phyloP scores from a whole-genome alignment of 2,888 invertebrate genomes.

The Clusia tigrina region DNA sequence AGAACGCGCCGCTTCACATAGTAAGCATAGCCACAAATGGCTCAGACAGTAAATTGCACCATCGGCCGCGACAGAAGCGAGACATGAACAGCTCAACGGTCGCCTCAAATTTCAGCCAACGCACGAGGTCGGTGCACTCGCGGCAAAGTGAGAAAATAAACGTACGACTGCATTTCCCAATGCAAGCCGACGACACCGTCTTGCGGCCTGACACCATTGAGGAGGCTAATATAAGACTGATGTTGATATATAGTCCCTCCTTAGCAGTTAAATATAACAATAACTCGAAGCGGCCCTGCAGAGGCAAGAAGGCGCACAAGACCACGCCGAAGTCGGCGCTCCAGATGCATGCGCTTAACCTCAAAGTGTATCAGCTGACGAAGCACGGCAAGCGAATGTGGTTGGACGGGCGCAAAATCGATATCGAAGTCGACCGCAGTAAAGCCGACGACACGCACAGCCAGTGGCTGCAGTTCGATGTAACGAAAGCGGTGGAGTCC shows the following conservation, averaged over 20 bases:
- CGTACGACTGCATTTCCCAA: constrained; percentile 45
- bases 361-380: constrained; percentile 58
- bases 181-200: constrained; percentile 39
- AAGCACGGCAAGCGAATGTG: constrained; percentile 49
- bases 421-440: constrained; percentile 48
- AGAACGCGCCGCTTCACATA: constrained; percentile 40
- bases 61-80: constrained; percentile 35
- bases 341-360: constrained; percentile 42
- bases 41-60: constrained; percentile 22
- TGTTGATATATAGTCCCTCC: constrained; percentile 53
- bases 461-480: constrained; percentile 72
- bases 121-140: neutral
- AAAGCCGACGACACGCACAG: constrained; percentile 54
- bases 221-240: constrained; percentile 58
- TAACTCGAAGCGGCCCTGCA: neutral
- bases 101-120: neutral
- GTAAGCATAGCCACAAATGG: constrained; percentile 49
- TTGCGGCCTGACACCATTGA: constrained; percentile 49
- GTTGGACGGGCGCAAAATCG: constrained; percentile 60
- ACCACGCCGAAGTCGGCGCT: neutral
- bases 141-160: constrained; percentile 36
- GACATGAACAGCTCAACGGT: constrained; percentile 6
- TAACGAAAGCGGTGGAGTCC: constrained; percentile 65
- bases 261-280: constrained; percentile 38
- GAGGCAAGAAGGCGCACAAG: constrained; percentile 14